A percentile compares a stretch with the other conserved stretches of the same genome.
Conservation (phyloP, 2,888 invertebrate genomes). For the Chalcosyrphus nemorum region DNA sequence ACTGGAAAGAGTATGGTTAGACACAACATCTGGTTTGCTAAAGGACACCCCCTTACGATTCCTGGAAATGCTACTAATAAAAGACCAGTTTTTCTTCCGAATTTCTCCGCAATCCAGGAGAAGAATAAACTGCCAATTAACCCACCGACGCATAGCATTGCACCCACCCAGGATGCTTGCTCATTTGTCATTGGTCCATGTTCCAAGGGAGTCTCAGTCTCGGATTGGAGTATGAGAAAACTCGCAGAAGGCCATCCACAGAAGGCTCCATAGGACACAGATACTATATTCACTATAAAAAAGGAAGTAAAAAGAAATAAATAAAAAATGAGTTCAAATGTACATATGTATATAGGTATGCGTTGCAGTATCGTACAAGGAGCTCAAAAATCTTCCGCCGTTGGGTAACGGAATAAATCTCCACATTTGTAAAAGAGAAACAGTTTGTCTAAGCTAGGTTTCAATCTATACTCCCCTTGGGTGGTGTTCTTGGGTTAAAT, state of each 20-base stretch:
- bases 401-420: no score
- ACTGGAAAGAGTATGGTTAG: conserved; percentile 65
- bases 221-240: conserved; percentile 77
- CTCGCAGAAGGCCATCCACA: conserved; percentile 80
- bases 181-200: conserved; percentile 77
- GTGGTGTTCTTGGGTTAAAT: no score
- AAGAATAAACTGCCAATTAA: conserved; percentile 78
- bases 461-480: no score
- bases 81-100: conserved; percentile 77
- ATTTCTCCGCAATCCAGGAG: conserved; percentile 78
- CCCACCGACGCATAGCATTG: conserved; percentile 79
- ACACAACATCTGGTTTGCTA: no score
- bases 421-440: no score
- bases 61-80: conserved; percentile 77
- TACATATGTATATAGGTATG: no score
- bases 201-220: conserved; percentile 76
- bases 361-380: no score
- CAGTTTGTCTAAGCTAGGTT: no score
- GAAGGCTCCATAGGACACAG: conserved; percentile 79
- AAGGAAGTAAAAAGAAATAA: background rate
- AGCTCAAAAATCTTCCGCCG: no score
- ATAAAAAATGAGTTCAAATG: background rate
- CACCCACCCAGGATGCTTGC: conserved; percentile 81
- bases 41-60: conserved; percentile 75
- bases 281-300: conserved; percentile 77